Base-by-base conservation (phyloP, 2,797 vertebrate species). In the Todus mexicanus region DNA sequence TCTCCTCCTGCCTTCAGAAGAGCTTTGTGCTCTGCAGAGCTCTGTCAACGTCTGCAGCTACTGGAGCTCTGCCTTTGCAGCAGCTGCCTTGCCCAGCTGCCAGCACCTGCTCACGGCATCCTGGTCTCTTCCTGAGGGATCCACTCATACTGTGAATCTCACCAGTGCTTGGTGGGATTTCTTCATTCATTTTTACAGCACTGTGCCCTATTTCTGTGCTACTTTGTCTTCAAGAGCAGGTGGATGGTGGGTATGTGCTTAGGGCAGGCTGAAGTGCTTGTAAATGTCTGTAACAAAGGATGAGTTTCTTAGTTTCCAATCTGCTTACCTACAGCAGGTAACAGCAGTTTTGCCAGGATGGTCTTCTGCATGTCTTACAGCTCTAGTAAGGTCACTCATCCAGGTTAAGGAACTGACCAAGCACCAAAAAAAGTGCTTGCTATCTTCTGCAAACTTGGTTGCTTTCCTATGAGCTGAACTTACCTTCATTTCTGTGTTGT, bases 1-100 rank as follows among this genome's bases (percentile, higher is more conserved):
- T 95, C 81, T 80, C 47, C 88, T 43, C 59, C 84, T 88, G 92
- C 82, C 80, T 96, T 92, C 14, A 20, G 81, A 85, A 0, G 19
- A 83, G 93, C 81, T 64, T 15, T 57, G 79, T 3, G 13, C 79
- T 88, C 83, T 78, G 89, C 92, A 92, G 92, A 94, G 83, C 85
- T 86, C 86, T 21, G 83, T 90, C 91, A 87, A 11, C 6, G 50
- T 64, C 92, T 82, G 85, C 81, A 89, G 50, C 37, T 0, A 0
- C 6, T 70, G 68, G 79, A 91, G 81, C 57, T 89, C n/a, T 95
- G 94, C 91, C 87, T 90, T 74, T 35, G 37, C 81, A 66, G 69
- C 89, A 85, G 87, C 82, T 87, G 74, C 53, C 85, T 51, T 60
- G 54, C 51, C 74, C 18, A 13, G 73, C 73, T 76, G 68, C 69